Evolutionary conservation across 2,888 invertebrate genomes (phyloP), one percentile per base, ranked within the genome.

Genomic region (Nebria salina): DNA sequence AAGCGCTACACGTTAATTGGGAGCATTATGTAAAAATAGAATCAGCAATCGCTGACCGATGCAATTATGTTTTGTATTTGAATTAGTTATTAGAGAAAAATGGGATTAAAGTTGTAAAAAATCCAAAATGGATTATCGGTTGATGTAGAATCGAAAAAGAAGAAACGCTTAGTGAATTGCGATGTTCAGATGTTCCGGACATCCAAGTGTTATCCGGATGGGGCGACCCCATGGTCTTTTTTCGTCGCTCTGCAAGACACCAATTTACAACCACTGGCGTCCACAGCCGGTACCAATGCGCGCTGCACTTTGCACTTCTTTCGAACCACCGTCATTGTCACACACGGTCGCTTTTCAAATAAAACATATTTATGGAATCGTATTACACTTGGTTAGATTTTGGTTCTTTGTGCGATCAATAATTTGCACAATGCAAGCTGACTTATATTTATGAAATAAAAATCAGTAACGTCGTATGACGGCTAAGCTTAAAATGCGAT

Each of bases 151-250:
- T 54, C 8, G 13, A 54, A 8, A 54, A 54, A 54, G 13, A 54
- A 8, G 13, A 54, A 54, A 54, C 2, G 54, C 34, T 2, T 13
- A 13, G 54, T 54, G 54, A 54, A 54, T 54, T 54, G 54, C 54
- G 54, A 54, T 54, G 54, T 54, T 54, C 54, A 54, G 54, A 54
- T 54, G 54, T 54, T 54, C 54, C 54, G 54, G 54, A 54, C 54
- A 54, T 11, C 11, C 54, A 54, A 54, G 54, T 54, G 54, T 54
- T 54, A 54, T 54, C 54, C 54, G 54, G 54, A 54, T 8, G 54
- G 13, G 0, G 8, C 13, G 54, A 54, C 54, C 8, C 54, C 8
- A 54, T 13, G 54, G 4, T 13, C 54, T 3, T 54, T 54, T 54
- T 54, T 54, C 54, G 54, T 54, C 54, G 54, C 54, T 13, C 54